These are phyloP conservation scores for Sarcophaga peregrina DNA, from an alignment of 1,140 invertebrate species.

Conservation along the genomic window DNA sequence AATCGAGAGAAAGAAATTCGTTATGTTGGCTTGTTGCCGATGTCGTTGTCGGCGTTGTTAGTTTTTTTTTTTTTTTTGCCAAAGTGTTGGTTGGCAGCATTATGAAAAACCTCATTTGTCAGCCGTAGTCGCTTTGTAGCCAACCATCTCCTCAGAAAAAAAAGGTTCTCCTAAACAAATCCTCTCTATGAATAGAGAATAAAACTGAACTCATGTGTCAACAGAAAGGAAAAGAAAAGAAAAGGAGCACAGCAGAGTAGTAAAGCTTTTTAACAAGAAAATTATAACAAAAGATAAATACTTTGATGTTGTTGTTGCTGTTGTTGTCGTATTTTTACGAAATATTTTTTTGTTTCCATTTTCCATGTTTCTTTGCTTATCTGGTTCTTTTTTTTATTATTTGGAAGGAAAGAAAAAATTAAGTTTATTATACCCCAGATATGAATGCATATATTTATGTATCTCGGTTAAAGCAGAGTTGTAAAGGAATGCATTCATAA, in stretches of 20 bases:
- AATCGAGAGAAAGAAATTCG: background rate
- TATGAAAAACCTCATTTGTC: background rate
- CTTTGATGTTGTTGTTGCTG: background rate
- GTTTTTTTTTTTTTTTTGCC: too few relatives aligned
- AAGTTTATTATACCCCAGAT: conserved; percentile 22
- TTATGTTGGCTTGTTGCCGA: background rate
- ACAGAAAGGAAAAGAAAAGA: background rate
- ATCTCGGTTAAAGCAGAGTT: too few relatives aligned
- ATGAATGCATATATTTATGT: background rate
- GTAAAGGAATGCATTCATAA: too few relatives aligned
- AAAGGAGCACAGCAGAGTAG: background rate
- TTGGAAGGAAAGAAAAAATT: conserved; percentile 23
- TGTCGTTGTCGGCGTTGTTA: background rate
- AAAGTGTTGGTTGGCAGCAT: background rate
- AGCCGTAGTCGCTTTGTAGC: background rate
- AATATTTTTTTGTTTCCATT: background rate
- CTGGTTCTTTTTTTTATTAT: background rate
- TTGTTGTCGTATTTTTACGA: too few relatives aligned
- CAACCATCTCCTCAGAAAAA: too few relatives aligned
- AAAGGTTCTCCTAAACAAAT: conserved; percentile 8
- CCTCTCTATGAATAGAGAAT: background rate
- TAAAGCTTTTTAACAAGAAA: background rate
- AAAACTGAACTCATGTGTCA: background rate
- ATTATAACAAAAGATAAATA: conserved; percentile 16
- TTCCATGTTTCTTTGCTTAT: conserved; percentile 2